These are phyloP conservation scores for Enteromius thamalakanensis DNA, from an alignment of 2,797 vertebrate genomes.

Conservation along the genomic window DNA sequence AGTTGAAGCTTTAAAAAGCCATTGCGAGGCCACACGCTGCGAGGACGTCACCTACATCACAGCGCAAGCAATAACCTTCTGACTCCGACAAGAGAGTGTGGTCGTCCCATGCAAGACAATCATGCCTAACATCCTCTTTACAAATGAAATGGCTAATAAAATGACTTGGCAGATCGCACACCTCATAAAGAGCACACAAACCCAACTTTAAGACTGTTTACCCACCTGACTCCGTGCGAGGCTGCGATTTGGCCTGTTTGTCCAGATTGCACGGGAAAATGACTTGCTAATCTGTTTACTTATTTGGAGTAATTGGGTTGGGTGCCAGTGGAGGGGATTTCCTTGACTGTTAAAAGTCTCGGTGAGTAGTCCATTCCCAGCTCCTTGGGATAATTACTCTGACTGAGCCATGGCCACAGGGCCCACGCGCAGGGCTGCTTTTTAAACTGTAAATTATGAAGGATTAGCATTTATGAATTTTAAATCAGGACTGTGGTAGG, in stretches of 20 bases:
- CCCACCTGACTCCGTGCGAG: conserved; percentile 90
- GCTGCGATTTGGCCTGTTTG: conserved; percentile 93
- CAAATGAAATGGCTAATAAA: conserved; percentile 77
- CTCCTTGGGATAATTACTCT: conserved; percentile 99
- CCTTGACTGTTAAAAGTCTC: conserved; percentile 98
- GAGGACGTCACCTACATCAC: conserved; percentile 66
- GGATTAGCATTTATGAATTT: conserved; percentile 99
- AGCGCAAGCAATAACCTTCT: conserved; percentile 63
- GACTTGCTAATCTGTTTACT: conserved; percentile 99
- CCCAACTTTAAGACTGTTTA: conserved; percentile 92
- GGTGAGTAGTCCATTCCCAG: conserved; percentile 98
- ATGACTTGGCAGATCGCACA: conserved; percentile 70
- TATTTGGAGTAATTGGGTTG: conserved; percentile 99
- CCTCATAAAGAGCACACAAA: conserved; percentile 72
- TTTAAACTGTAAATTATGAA: conserved; percentile 99
- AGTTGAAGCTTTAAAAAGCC: conserved; percentile 67
- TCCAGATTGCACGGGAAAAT: conserved; percentile 98
- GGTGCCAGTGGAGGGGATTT: conserved; percentile 96
- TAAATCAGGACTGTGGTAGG: conserved; percentile 99
- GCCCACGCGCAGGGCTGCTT: conserved; percentile 98
- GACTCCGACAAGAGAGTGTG: conserved; percentile 63
- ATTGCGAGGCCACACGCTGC: conserved; percentile 27
- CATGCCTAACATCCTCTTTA: conserved; percentile 45
- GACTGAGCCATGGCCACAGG: conserved; percentile 99
- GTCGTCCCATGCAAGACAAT: conserved; percentile 76